These are phyloP conservation scores for Phylloscopus trochilus DNA, from an alignment of 2,113 vertebrate species.

Conservation along the genomic window DNA sequence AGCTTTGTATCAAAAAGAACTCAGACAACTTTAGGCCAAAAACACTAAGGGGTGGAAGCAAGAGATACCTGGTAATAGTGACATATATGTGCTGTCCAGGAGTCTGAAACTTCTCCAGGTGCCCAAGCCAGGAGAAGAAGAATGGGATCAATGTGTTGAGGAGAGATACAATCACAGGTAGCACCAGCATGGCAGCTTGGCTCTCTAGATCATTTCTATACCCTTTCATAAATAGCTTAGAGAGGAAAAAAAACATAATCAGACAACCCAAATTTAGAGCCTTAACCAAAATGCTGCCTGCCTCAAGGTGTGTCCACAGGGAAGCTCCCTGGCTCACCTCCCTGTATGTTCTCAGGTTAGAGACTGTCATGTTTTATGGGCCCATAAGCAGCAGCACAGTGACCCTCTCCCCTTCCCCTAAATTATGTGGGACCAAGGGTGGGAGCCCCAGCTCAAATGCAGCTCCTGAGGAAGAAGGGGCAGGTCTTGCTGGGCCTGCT, in stretches of 20 bases:
- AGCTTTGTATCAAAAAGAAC: not conserved
- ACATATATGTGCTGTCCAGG: constrained; percentile 80
- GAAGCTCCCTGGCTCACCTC: not conserved
- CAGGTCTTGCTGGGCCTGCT: not conserved
- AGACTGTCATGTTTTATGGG: not conserved
- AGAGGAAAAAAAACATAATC: not conserved
- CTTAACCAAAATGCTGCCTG: not conserved
- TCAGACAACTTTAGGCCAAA: not conserved
- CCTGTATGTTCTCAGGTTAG: not conserved
- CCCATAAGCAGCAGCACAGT: not conserved
- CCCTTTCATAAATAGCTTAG: constrained; percentile 44
- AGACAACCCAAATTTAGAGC: not conserved
- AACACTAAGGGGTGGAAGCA: not conserved
- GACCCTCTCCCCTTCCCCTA: not conserved
- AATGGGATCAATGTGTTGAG: constrained; percentile 86
- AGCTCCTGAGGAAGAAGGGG: not conserved
- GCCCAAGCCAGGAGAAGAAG: constrained; percentile 83
- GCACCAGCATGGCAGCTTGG: constrained; percentile 81
- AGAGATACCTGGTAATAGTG: constrained; percentile 81
- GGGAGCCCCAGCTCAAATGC: not conserved
- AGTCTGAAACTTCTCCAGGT: constrained; percentile 82
- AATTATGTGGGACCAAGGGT: too few relatives aligned
- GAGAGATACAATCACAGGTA: constrained; percentile 83
- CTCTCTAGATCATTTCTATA: constrained; percentile 23
- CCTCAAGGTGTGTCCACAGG: not conserved